Evolutionary conservation across 2,888 invertebrate species (phyloP).

Genomic region (Bhutanitis thaidina): DNA sequence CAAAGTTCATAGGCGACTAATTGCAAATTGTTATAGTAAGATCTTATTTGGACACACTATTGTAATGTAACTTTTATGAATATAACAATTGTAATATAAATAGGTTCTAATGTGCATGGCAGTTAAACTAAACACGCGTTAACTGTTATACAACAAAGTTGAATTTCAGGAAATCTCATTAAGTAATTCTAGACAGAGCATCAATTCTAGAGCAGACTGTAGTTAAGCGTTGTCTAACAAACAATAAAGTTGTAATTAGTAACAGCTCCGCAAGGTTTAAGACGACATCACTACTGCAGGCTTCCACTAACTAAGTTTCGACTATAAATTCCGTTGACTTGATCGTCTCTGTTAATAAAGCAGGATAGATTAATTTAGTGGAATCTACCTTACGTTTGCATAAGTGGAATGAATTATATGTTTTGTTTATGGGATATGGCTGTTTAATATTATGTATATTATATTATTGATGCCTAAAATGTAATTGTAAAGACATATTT

Average conservation of each 20-base stretch:
- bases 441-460: too few species aligned
- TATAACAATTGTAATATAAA: too few species aligned
- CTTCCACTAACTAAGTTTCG: slow-evolving; percentile 25
- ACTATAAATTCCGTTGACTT: slow-evolving; percentile 28
- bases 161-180: slow-evolving; percentile 16
- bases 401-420: not conserved
- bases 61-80: too few species aligned
- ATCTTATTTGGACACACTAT: too few species aligned
- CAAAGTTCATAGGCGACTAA: too few species aligned
- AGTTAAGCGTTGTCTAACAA: slow-evolving; percentile 30
- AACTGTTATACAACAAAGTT: not conserved
- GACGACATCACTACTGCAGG: slow-evolving; percentile 27
- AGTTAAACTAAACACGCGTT: too few species aligned
- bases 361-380: slow-evolving; percentile 18
- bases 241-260: slow-evolving; percentile 46
- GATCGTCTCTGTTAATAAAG: slow-evolving; percentile 22
- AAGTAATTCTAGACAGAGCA: slow-evolving; percentile 7
- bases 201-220: slow-evolving; percentile 20
- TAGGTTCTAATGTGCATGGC: too few species aligned
- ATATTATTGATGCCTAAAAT: too few species aligned
- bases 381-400: slow-evolving; percentile 5
- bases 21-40: too few species aligned
- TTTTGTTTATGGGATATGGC: too few species aligned
- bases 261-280: slow-evolving; percentile 26
- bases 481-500: too few species aligned